A percentile compares a stretch with the other conserved stretches of the same genome.
Conservation (phyloP, 2,113 vertebrate genomes). For the Bos indicus region DNA sequence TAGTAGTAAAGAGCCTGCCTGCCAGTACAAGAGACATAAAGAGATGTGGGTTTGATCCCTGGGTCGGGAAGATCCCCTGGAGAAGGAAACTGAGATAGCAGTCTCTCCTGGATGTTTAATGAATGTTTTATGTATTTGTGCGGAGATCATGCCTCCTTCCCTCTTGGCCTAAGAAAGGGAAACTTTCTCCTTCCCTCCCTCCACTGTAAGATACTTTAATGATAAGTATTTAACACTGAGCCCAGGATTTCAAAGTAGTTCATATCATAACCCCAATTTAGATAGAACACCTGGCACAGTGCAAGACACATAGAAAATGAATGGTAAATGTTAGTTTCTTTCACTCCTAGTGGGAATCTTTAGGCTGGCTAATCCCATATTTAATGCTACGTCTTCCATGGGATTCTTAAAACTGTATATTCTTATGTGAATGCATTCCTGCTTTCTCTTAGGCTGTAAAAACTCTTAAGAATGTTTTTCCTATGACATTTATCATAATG, state of each 20-base stretch:
- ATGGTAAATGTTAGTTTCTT: neutral
- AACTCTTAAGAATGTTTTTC: constrained; percentile 25
- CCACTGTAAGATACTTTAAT: neutral
- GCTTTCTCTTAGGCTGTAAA: neutral
- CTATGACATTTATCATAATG: constrained; percentile 40
- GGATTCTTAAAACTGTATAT: neutral
- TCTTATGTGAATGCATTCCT: neutral
- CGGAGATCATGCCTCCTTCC: neutral
- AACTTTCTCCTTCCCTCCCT: neutral
- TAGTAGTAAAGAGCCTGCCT: neutral
- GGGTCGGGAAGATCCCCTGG: neutral
- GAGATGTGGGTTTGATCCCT: neutral
- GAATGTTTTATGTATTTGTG: neutral
- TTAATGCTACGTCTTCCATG: neutral
- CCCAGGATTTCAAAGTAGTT: neutral
- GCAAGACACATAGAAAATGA: neutral
- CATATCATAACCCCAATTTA: neutral
- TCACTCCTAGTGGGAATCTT: neutral
- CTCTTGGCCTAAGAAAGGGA: neutral
- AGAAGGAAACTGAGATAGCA: neutral
- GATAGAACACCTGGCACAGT: neutral
- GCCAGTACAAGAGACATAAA: neutral
- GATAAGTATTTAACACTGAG: neutral
- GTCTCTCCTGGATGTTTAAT: neutral
- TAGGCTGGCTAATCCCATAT: neutral